Evolutionary conservation across 2,797 vertebrate genomes (phyloP), one percentile per base, ranked within the genome.

Genomic region (Siniperca scherzeri): DNA sequence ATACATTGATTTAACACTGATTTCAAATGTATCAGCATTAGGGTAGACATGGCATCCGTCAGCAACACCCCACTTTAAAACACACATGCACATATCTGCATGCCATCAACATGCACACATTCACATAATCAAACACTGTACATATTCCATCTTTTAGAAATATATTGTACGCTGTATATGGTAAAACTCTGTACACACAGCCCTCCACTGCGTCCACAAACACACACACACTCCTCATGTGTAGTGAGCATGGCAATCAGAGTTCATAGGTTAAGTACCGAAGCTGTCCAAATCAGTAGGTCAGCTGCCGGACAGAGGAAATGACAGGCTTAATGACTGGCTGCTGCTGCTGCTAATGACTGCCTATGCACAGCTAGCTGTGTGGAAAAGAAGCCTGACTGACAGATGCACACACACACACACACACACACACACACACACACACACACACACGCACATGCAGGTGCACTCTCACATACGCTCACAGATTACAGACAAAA

Each of bases 261-360:
- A 84, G 93, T 81, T 90, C 88, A 91, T 0, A 90, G 93, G 93
- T 95, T 93, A 92, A 94, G 74, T 77, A 90, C 88, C 90, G 89
- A 87, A 89, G 86, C 84, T 85, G 85, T 89, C 87, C 83, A 88
- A 93, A 92, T 91, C 93, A 91, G 86, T 81, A 70, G 93, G 93
- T 94, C 92, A 94, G 82, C 91, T 82, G 66, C 85, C 86, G 87
- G 88, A 85, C 79, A 71, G 86, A 79, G 87, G 62, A 92, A 93
- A 94, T 94, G 93, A 93, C 66, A 64, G 94, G 90, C 91, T 92
- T 93, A 94, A 94, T 95, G 91, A 93, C 89, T 79, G 89, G 83
- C 91, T 93, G 85, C 87, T 86, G 74, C 56, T 80, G 89, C 77
- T 80, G 83, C 80, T 94, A 95, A 95, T 95, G 89, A 94, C 89